Evolutionary conservation across 2,797 vertebrate species (phyloP), one percentile per base, ranked within the genome.

Genomic region (Pipistrellus pygmaeus): DNA sequence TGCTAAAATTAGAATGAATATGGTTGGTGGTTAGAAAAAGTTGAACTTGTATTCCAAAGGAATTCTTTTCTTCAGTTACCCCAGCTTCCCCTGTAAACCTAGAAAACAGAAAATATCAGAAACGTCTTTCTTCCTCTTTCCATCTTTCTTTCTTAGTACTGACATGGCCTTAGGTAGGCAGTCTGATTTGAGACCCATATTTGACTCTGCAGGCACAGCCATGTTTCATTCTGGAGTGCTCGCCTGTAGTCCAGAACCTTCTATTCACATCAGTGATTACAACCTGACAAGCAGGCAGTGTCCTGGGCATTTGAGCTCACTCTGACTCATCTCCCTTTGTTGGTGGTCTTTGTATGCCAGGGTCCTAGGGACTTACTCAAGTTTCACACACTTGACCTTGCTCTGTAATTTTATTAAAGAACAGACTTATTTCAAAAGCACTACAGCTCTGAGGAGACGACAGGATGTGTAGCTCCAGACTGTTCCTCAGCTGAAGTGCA

Each of bases 1-100:
- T 87, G 89, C 90, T 97, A 92, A 96, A 89, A 94, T 89, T 95
- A 68, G 90, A 83, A 46, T 1, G 46, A 95, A 60, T 46, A 32
- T 87, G 57, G 84, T 84, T 95, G 86, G 85, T 85, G 76, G 82
- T 68, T 90, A 72, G 57, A 41, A 89, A 95, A 71, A 69, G 64
- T 30, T 60, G 92, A 81, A 87, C 85, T 89, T 48, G 77, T 84
- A 68, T 82, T 91, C 25, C 71, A 46, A 18, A 93, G 73, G 38
- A 64, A 77, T 75, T 9, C 68, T 77, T 77, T 85, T 23, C 57
- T 72, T 68, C 51, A 75, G 20, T 82, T 44, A 71, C 55, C 41
- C 64, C 15, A 7, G 9, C 62, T 55, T 93, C 73, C 60, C 68
- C 3, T 15, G 25, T 64, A 38, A 87, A 62, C 82, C 41, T 73